A percentile compares a stretch with the other conserved stretches of the same genome.
These are phyloP conservation scores for Gavia stellata DNA, from an alignment of 2,113 vertebrate species.

Conservation along the genomic window DNA sequence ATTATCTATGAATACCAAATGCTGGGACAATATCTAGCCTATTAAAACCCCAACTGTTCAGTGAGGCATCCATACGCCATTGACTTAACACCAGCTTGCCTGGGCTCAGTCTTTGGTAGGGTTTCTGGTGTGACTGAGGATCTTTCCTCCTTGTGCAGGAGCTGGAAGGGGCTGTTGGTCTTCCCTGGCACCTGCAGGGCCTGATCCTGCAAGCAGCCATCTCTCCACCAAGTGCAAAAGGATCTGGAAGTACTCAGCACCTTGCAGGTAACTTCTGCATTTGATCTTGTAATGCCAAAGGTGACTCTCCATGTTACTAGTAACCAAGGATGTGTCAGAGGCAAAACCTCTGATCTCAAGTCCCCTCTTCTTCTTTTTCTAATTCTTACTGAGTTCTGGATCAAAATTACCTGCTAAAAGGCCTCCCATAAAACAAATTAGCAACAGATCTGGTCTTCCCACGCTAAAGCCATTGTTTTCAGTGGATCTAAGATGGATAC, in stretches of 20 bases:
- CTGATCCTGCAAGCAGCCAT: not conserved
- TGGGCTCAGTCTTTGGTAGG: not conserved
- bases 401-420: not conserved
- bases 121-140: not conserved
- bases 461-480: not conserved
- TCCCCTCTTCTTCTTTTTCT: not conserved
- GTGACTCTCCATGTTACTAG: not conserved
- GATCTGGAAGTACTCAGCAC: not conserved
- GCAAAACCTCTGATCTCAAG: not conserved
- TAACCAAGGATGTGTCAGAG: not conserved
- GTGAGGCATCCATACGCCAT: not conserved
- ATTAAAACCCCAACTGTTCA: slow-evolving; percentile 55
- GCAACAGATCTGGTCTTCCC: not conserved
- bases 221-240: not conserved
- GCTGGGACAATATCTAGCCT: slow-evolving; percentile 49
- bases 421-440: not conserved
- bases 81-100: not conserved
- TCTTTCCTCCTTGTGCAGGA: not conserved
- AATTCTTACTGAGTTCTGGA: not conserved
- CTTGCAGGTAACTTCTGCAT: not conserved
- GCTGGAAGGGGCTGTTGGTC: not conserved
- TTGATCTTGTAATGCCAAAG: not conserved
- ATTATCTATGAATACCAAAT: slow-evolving; percentile 58
- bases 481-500: not conserved
- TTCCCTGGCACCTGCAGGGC: not conserved